Conservation (phyloP, 92 coral and sea anemone species). For the Phymanthus crucifer region DNA sequence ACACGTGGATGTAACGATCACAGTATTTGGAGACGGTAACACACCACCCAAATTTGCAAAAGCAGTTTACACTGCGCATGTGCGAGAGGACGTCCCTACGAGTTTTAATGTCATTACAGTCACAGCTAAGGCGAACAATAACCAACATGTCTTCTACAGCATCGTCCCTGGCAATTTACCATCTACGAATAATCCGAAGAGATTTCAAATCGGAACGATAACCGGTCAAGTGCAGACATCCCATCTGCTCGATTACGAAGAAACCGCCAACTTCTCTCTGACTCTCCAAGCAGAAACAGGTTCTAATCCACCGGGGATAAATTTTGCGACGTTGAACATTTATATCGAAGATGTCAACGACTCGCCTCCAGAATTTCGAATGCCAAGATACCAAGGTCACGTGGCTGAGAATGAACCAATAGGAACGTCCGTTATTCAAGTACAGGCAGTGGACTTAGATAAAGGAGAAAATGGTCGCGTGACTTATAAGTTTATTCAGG, state of each 20-base stretch:
- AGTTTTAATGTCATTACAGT: constrained; percentile 43
- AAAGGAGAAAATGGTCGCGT: constrained; percentile 68
- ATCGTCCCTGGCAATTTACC: constrained; percentile 74
- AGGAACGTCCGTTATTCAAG: constrained; percentile 80
- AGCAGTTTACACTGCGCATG: constrained; percentile 59
- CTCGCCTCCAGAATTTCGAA: constrained; percentile 86
- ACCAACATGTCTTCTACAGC: constrained; percentile 52
- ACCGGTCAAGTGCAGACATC: constrained; percentile 56
- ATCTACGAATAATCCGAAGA: constrained; percentile 59
- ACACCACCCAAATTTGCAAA: constrained; percentile 76
- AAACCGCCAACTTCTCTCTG: constrained; percentile 75
- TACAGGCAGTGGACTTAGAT: constrained; percentile 83
- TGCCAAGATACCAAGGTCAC: constrained; percentile 72
- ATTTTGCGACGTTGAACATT: constrained; percentile 73
- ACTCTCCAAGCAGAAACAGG: constrained; percentile 76
- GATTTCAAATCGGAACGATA: constrained; percentile 56
- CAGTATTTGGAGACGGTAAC: constrained; percentile 64
- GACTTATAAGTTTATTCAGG: constrained; percentile 45
- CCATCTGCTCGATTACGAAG: constrained; percentile 77
- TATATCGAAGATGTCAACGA: constrained; percentile 88
- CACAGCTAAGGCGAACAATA: constrained; percentile 48
- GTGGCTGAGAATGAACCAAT: constrained; percentile 87
- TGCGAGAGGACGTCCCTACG: constrained; percentile 60
- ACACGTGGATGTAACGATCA: constrained; percentile 55
- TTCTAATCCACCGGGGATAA: constrained; percentile 62